A percentile compares a stretch with the other conserved stretches of the same genome.
These are phyloP conservation scores for Zoanthus gigantus DNA, from an alignment of 92 coral and sea anemone genomes.

Conservation along the genomic window DNA sequence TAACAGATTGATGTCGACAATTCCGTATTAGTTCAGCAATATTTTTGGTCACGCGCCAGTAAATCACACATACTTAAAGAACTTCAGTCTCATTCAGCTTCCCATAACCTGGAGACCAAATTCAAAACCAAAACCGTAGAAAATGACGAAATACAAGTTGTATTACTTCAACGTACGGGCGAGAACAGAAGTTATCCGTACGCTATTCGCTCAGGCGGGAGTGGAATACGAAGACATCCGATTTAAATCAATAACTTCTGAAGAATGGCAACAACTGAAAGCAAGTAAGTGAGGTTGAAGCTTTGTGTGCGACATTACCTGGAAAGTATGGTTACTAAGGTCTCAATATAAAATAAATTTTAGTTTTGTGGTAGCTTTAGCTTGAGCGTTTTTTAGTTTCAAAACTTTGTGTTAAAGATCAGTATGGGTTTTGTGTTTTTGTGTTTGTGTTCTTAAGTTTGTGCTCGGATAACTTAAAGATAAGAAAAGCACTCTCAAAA, in stretches of 20 bases:
- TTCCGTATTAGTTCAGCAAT: too few relatives aligned
- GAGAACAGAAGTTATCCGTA: not conserved
- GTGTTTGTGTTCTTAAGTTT: too few relatives aligned
- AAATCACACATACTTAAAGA: not conserved
- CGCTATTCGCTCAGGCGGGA: not conserved
- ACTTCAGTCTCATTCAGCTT: not conserved
- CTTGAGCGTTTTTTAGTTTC: too few relatives aligned
- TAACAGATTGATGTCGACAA: too few relatives aligned
- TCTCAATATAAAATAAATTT: too few relatives aligned
- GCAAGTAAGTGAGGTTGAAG: not conserved
- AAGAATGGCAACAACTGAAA: not conserved
- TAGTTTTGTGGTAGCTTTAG: too few relatives aligned
- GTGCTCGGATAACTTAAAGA: too few relatives aligned
- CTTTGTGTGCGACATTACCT: not conserved
- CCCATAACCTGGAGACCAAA: not conserved
- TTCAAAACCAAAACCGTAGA: not conserved
- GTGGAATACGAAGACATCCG: conserved; percentile 4
- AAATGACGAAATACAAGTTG: not conserved
- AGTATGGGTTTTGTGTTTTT: too few relatives aligned
- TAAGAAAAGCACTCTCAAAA: too few relatives aligned
- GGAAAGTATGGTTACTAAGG: too few relatives aligned
- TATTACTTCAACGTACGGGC: not conserved
- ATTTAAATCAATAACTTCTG: not conserved
- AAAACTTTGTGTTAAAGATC: too few relatives aligned
- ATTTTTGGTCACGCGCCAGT: not conserved